These are phyloP conservation scores for Riptortus pedestris DNA, from an alignment of 1,140 invertebrate genomes.

Conservation along the genomic window DNA sequence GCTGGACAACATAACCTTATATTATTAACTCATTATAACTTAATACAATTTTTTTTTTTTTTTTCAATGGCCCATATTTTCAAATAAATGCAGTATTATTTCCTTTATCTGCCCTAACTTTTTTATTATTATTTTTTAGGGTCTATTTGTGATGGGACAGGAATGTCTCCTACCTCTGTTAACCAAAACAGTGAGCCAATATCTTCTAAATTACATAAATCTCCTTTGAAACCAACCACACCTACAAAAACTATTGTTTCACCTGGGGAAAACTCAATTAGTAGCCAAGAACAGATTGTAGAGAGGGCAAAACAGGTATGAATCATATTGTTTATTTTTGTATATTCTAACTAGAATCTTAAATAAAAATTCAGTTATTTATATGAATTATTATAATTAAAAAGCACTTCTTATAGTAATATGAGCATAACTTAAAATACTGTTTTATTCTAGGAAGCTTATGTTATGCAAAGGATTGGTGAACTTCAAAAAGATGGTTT, in stretches of 20 bases:
- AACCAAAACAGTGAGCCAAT: constrained; percentile 8
- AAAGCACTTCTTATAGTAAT: too few species aligned
- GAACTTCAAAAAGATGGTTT: constrained; percentile 82
- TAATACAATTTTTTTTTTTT: too few species aligned
- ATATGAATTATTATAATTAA: too few species aligned
- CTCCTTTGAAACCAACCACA: not conserved
- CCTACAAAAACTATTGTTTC: not conserved
- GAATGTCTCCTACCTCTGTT: not conserved
- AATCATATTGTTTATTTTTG: constrained; percentile 27
- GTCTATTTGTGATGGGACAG: constrained; percentile 1
- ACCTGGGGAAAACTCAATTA: not conserved
- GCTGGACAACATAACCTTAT: too few species aligned
- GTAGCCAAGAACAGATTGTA: constrained; percentile 65
- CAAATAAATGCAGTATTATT: too few species aligned
- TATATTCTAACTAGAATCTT: constrained; percentile 21
- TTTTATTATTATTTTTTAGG: constrained; percentile 3
- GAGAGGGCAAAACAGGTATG: constrained; percentile 73
- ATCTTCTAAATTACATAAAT: constrained; percentile 13
- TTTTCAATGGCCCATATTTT: too few species aligned
- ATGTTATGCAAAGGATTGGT: constrained; percentile 81
- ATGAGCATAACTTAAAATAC: too few species aligned
- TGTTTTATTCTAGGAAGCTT: constrained; percentile 58
- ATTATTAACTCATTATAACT: too few species aligned
- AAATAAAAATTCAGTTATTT: too few species aligned
- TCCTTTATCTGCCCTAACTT: too few species aligned